Base-by-base conservation (phyloP, 2,797 vertebrate genomes). In the Gila robusta region DNA sequence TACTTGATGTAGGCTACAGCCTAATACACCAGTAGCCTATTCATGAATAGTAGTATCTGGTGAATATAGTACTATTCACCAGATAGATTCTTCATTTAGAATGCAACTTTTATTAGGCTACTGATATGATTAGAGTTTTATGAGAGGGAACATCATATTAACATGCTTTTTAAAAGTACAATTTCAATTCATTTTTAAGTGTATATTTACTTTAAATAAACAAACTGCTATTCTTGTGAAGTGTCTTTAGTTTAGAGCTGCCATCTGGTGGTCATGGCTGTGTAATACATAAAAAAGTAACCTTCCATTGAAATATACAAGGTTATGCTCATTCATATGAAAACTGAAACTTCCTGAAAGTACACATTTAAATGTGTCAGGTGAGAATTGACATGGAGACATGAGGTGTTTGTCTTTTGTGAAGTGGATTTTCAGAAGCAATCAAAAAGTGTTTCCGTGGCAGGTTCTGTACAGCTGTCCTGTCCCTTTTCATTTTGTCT, bases 401-500 rank as follows among this genome's bases (percentile, higher is more conserved):
- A 23, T 70, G n/a, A 73, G 72, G 72, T 78, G 44, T 69, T 81
- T 87, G 66, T 69, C 19, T 74, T 78, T 44, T 39, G 12, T 39
- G 35, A 26, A 78, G 67, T 64, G 32, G 52, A 72, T 66, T 52
- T 77, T 88, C 64, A 77, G 62, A 83, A 39, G 28, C 9, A 11
- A 35, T 64, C 6, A 32, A 64, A 73, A 83, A 83, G 70, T 8
- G 41, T 49, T 64, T 78, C 37, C 78, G 54, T 39, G 81, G n/a
- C 56, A 83, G 76, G 4, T 37, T 82, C 39, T 35, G 62, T 8
- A 39, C 64, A 2, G 26, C 44, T 59, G 78, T 76, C 56, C 74
- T 71, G 28, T 87, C 83, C 64, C 76, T 83, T 66, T 85, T 85
- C 62, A 85, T 82, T 39, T 83, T 72, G 26, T 89, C 76, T 78